These are phyloP conservation scores for Pristionchus pacificus DNA, from an alignment of 1,140 invertebrate genomes.

Conservation along the genomic window DNA sequence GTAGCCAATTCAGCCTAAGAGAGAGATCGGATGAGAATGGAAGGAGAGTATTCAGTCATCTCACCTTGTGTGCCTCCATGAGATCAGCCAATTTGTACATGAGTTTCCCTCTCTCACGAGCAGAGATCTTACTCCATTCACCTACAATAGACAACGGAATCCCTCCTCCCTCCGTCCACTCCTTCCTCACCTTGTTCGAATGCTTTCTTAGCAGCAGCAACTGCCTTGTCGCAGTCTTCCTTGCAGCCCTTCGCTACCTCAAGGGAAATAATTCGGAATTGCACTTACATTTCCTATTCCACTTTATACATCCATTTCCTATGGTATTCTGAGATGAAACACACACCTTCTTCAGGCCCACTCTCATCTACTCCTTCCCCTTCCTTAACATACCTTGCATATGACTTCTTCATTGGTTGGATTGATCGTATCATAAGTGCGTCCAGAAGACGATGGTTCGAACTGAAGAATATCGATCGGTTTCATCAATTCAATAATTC, in stretches of 20 bases:
- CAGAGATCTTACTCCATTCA: slow-evolving; percentile 80
- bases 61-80: slow-evolving; percentile 78
- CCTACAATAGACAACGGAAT: slow-evolving; percentile 64
- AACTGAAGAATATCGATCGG: slow-evolving; percentile 65
- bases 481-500: neutral
- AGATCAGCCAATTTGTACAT: slow-evolving; percentile 78
- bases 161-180: neutral
- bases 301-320: no score
- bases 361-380: no score
- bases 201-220: slow-evolving; percentile 73
- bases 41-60: neutral
- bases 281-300: no score
- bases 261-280: no score
- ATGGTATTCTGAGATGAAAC: no score
- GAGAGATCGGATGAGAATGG: no score
- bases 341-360: no score
- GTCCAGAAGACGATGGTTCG: slow-evolving; percentile 62
- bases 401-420: slow-evolving; percentile 77
- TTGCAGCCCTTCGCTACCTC: slow-evolving; percentile 71
- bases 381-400: slow-evolving; percentile 35
- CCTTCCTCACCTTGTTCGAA: slow-evolving; percentile 66
- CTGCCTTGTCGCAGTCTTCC: slow-evolving; percentile 80
- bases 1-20: slow-evolving; percentile 81
- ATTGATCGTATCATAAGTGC: slow-evolving; percentile 71
- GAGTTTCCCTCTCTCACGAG: slow-evolving; percentile 73